phyloP scores from a whole-genome alignment of 2,888 invertebrate species.

The Ariolimax columbianus region DNA sequence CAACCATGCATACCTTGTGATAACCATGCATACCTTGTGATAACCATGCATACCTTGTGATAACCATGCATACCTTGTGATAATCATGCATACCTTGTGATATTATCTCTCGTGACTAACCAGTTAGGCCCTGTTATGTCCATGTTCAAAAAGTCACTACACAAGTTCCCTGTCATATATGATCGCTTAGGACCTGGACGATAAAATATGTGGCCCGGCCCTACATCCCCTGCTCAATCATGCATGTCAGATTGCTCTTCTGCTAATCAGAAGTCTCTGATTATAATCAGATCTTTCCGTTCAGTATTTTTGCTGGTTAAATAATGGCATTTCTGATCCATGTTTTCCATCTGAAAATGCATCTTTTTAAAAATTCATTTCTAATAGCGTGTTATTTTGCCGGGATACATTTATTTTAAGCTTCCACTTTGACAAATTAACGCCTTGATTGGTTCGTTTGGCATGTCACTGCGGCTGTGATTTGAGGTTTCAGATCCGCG shows the following conservation, averaged over 20 bases:
- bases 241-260: neutral
- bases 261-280: neutral
- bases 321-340: neutral
- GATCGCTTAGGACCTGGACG: no score
- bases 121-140: no score
- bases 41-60: no score
- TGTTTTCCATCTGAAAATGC: neutral
- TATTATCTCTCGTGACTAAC: no score
- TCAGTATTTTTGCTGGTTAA: neutral
- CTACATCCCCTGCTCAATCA: neutral
- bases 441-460: neutral
- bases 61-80: no score
- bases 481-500: neutral
- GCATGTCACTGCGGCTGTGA: neutral
- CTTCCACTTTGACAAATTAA: neutral
- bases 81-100: no score
- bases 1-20: no score
- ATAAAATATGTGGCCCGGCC: neutral
- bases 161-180: no score
- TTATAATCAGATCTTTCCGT: neutral
- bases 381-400: neutral
- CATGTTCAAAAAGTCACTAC: no score
- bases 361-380: neutral
- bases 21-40: no score
- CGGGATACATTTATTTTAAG: neutral